Evolutionary conservation across 2,113 vertebrate species (phyloP), one percentile per base, ranked within the genome.

Genomic region (Athene cunicularia): DNA sequence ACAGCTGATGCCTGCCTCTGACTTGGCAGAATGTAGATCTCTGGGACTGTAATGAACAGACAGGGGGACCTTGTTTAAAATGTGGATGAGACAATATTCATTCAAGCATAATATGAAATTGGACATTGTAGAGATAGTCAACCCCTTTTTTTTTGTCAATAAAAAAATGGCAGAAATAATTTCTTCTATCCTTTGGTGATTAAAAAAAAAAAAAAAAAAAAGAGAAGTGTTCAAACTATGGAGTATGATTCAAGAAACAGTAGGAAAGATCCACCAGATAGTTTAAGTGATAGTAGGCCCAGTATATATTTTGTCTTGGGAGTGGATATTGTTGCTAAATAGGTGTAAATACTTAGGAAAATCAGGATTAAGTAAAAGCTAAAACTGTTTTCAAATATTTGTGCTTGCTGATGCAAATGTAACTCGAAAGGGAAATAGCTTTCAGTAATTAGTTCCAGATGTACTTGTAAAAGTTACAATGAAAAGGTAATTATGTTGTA

Each of bases 81-180:
- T 35, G 74, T 98, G 74, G 97, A 98, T n/a, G 94, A 76, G 74
- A 96, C 94, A 62, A 97, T 98, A 39, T 39, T 39, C 39, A 83
- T 98, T 98, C 90, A 98, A 98, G 88, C 93, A 89, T 43, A 98
- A 98, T 56, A 87, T 98, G 86, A 98, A 98, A 74, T 90, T 97
- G 73, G 15, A 84, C 98, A 22, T 96, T 98, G 96, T 92, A 82
- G 22, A 96, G 95, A 96, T 95, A 98, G 93, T 79, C 94, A 98
- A 50, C 80, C 58, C 11, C 52, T 96, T 37, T 37, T 50, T 98
- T 91, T 95, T 98, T 86, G 96, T 94, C 30, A 97, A 97, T 75
- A 98, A 97, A 92, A 97, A 90, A 95, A 80, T 26, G 64, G 45
- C 28, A 95, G 63, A 64, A 96, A 91, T 45, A 5, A 26, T 58